A percentile compares a stretch with the other conserved stretches of the same genome.
These are phyloP conservation scores for Leuciscus idus DNA, from an alignment of 2,113 vertebrate species.

Conservation along the genomic window DNA sequence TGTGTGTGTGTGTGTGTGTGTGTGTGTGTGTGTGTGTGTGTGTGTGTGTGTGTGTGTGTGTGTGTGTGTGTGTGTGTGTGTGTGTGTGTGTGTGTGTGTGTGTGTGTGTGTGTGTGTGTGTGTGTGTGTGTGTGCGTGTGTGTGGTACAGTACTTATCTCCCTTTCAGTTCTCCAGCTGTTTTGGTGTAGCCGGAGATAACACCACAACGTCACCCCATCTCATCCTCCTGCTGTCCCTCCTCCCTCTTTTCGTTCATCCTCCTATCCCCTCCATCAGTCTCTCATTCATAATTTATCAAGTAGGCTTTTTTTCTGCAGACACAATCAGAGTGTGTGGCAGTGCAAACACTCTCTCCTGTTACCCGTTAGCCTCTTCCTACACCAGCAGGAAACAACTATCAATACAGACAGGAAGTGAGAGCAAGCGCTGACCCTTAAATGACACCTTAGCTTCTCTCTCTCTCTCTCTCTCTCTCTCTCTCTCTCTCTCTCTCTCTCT, in stretches of 20 bases:
- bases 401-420: conserved; percentile 79
- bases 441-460: conserved; percentile 59
- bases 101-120: too few relatives aligned
- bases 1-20: conserved; percentile 4
- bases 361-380: conserved; percentile 73
- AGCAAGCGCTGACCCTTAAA: conserved; percentile 72
- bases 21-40: conserved; percentile 29
- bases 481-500: neutral
- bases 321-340: conserved; percentile 66
- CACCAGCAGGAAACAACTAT: conserved; percentile 76
- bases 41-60: neutral
- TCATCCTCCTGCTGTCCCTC: conserved; percentile 45
- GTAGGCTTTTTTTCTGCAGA: conserved; percentile 74
- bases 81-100: neutral
- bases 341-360: conserved; percentile 67
- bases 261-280: conserved; percentile 72
- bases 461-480: neutral
- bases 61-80: too few relatives aligned
- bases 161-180: conserved; percentile 69
- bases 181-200: conserved; percentile 73
- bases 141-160: conserved; percentile 55
- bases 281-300: conserved; percentile 82
- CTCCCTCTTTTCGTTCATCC: conserved; percentile 42
- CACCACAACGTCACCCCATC: conserved; percentile 62
- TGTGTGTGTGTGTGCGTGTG: conserved; percentile 26